phyloP scores from a whole-genome alignment of 2,797 vertebrate species.

The Sebastiscus tertius region DNA sequence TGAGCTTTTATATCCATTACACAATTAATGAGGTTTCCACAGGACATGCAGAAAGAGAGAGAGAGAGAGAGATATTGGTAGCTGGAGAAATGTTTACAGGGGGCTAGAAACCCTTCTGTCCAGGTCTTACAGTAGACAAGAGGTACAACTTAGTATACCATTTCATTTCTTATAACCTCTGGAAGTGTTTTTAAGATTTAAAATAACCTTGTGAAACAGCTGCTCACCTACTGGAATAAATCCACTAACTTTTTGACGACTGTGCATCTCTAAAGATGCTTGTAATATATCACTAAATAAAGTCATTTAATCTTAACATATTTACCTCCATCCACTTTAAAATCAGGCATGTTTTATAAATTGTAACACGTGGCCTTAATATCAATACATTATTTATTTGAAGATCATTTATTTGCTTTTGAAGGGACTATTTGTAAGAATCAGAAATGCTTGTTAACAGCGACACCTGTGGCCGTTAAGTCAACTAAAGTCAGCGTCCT shows the following conservation, averaged over 20 bases:
- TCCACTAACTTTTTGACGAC: neutral
- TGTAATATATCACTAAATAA: neutral
- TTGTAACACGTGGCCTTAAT: neutral
- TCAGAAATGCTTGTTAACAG: too few species aligned
- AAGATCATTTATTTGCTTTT: neutral
- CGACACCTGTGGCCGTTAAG: too few species aligned
- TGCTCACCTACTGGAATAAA: neutral
- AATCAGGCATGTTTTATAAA: neutral
- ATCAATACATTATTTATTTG: neutral
- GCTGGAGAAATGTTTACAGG: neutral
- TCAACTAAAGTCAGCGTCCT: too few species aligned
- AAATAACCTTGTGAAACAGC: neutral
- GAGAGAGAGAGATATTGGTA: neutral
- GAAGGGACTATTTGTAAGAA: too few species aligned
- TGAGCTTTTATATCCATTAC: slow-evolving; percentile 37
- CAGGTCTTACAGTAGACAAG: neutral
- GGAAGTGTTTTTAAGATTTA: neutral
- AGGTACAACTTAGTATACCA: neutral
- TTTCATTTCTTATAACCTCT: neutral
- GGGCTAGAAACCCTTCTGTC: neutral
- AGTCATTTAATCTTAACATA: neutral
- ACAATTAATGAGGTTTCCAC: slow-evolving; percentile 19
- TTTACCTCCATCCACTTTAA: neutral
- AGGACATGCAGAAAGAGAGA: slow-evolving; percentile 3
- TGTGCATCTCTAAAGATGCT: neutral